These are phyloP conservation scores for Nannoperca obscura DNA, from an alignment of 2,797 vertebrate species.

Conservation along the genomic window DNA sequence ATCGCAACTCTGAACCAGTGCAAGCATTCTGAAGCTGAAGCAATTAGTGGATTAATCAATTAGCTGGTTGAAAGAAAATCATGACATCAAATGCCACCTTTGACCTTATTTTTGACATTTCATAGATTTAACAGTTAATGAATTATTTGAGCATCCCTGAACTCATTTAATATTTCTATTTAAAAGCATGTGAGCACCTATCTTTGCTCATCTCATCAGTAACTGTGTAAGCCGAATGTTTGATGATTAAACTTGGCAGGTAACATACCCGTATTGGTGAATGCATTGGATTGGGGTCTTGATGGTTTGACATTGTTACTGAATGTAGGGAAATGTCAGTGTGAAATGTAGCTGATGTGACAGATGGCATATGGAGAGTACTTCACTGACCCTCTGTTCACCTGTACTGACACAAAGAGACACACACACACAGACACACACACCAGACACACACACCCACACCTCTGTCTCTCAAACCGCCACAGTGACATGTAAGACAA, in stretches of 20 bases:
- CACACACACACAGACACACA: conserved; percentile 10
- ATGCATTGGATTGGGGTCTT: conserved; percentile 9
- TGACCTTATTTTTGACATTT: not conserved
- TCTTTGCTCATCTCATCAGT: not conserved
- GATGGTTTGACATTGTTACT: conserved; percentile 44
- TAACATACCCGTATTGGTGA: not conserved
- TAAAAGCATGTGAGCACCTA: not conserved
- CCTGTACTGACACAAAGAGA: conserved; percentile 49
- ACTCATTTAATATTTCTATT: not conserved
- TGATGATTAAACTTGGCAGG: conserved; percentile 4
- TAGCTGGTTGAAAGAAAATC: no score
- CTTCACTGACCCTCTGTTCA: conserved; percentile 70
- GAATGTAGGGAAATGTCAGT: conserved; percentile 66
- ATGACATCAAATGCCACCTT: not conserved
- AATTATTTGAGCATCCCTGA: not conserved
- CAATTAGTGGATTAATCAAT: not conserved
- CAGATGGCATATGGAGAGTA: conserved; percentile 75
- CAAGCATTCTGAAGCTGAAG: not conserved
- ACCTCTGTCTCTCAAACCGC: conserved; percentile 16
- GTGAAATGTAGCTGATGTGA: conserved; percentile 65
- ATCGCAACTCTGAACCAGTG: not conserved
- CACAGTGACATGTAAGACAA: conserved; percentile 21
- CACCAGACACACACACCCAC: conserved; percentile 1
- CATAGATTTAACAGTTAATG: not conserved
- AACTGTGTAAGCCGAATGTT: not conserved